A percentile compares a stretch with the other conserved stretches of the same genome.
These are phyloP conservation scores for Cephonodes hylas DNA, from an alignment of 2,888 invertebrate species.

Conservation along the genomic window DNA sequence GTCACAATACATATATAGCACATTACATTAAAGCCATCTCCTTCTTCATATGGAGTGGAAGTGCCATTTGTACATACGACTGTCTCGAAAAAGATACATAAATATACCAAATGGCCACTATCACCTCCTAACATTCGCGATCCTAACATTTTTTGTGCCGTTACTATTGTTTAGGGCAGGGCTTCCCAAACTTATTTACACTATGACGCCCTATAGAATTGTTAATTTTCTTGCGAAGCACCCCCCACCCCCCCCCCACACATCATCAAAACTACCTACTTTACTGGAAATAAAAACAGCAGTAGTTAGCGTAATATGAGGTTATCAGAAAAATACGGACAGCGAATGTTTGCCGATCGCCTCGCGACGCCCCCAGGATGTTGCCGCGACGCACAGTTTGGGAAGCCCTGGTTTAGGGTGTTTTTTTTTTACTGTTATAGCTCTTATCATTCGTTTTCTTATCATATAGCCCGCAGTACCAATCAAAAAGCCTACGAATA, in stretches of 20 bases:
- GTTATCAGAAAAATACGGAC: too few relatives aligned
- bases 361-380: too few relatives aligned
- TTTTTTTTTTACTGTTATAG: not conserved
- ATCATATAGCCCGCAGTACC: not conserved
- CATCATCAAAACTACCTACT: too few relatives aligned
- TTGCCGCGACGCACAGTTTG: too few relatives aligned
- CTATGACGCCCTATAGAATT: too few relatives aligned
- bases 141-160: not conserved
- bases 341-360: too few relatives aligned
- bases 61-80: not conserved
- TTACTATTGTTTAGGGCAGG: not conserved
- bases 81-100: not conserved
- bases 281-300: too few relatives aligned
- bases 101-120: not conserved
- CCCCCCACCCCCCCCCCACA: too few relatives aligned
- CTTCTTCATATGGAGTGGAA: not conserved
- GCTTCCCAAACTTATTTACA: too few relatives aligned
- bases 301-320: too few relatives aligned
- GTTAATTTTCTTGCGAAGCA: too few relatives aligned
- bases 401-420: too few relatives aligned
- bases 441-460: not conserved
- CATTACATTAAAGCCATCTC: not conserved
- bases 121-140: not conserved
- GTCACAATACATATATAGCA: not conserved
- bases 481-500: not conserved